Evolutionary conservation across 1,140 invertebrate species (phyloP), one percentile per base, ranked within the genome.

Genomic region (Proctacanthus coquilletti): DNA sequence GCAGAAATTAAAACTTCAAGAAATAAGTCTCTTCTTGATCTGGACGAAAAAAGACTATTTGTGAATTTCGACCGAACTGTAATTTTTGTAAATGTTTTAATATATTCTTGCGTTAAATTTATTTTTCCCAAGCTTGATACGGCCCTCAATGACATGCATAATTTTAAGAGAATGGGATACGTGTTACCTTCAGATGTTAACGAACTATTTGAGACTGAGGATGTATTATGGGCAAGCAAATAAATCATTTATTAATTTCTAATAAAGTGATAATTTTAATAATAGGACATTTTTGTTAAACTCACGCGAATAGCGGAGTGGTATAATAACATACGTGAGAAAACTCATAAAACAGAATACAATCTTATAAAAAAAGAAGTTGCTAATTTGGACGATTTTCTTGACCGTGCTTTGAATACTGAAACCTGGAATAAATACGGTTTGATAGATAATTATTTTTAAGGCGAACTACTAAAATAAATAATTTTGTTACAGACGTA

Each of bases 341-440:
- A 66, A 13, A 65, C 70, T 3, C 57, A 71, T 11, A 53, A 61
- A 25, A 69, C 70, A 8, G 78, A 80, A 52, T 71, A 62, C 36
- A 60, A 65, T 21, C 55, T 80, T 10, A 68, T 80, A 39, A 54
- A 68, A 39, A 46, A 60, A 4, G 72, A 80, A 53, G 52, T 80
- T 31, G 43, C 51, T 5, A 39, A 44, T 36, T 47, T 80, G 40
- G 75, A 81, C 51, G 44, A 54, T 14, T 52, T 70, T 30, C 53
- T 80, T 36, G 52, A 70, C 30, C 51, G 67, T 38, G 65, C 71
- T 10, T 66, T 74, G 38, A 51, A 60, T 17, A 52, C 53, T 3
- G 49, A 74, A 6, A 74, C 65, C 34, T 82, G 79, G 79, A 67
- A 69, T 30, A 63, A 60, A 20, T 64, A 70, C 45, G 66, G 73